Evolutionary conservation across 1,140 invertebrate species (phyloP), one percentile per base, ranked within the genome.

Genomic region (Whitmania pigra): DNA sequence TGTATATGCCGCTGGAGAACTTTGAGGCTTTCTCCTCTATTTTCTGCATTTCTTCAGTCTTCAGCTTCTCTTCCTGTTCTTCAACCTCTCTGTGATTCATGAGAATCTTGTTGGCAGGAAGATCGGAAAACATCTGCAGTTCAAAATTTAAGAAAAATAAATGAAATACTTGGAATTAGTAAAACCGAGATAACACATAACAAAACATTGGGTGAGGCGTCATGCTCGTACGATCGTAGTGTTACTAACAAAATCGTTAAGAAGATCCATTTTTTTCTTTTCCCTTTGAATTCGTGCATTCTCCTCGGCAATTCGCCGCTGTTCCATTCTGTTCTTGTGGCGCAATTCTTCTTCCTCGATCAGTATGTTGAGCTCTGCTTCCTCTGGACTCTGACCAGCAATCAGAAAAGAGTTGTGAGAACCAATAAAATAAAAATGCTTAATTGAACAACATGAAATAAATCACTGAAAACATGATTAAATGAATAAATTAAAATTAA

Each of bases 61-160:
- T 88, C 68, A 85, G 85, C 54, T 86, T 85, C 72, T 88, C 85
- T 43, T 84, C 85, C 54, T 84, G 86, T 49, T 49, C 43, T 49
- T 49, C 43, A 11, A 49, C 43, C 75, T 88, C 86, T 25, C 88
- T 88, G 83, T 93, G 94, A 55, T 87, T 88, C 71, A 88, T 88
- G 0, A 97, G 83, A 75, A 97, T 97, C 75, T 89, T 88, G 72
- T 89, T 88, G 0, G 92, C 93, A 82, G 94, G 87, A 29, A 87
- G 87, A 76, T 92, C 89, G 13, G 92, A 93, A 82, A 90, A 93
- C 88, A 94, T 95, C 80, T 81, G 73, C 22, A 76, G 76, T 54
- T 27, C 55, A 31, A 25, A 57, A 72, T 13, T 36, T 3, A 72
- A 4, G 2, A 71, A n/a, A 22, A 25, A 73, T 31, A 73, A 29